A percentile compares a stretch with the other conserved stretches of the same genome.
These are phyloP conservation scores for Ochlodes sylvanus DNA, from an alignment of 2,888 invertebrate species.

Conservation along the genomic window DNA sequence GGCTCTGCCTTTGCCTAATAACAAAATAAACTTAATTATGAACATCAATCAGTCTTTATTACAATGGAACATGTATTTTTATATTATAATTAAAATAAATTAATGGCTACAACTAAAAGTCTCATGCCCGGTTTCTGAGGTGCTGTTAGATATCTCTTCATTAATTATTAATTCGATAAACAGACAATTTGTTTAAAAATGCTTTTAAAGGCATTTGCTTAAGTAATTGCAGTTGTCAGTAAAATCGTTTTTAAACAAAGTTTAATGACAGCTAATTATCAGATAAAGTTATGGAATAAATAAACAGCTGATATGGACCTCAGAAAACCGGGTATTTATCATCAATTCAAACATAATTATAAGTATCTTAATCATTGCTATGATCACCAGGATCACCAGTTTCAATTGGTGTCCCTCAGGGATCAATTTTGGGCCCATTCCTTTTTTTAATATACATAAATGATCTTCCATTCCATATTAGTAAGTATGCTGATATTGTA, in stretches of 20 bases:
- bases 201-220: constrained; percentile 39
- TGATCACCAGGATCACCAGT: no score
- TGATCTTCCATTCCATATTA: no score
- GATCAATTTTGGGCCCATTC: no score
- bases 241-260: constrained; percentile 39
- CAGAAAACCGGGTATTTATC: constrained; percentile 35
- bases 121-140: constrained; percentile 38
- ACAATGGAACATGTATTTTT: constrained; percentile 33
- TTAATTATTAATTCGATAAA: constrained; percentile 39
- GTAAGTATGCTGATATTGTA: no score
- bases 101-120: constrained; percentile 39
- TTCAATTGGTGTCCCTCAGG: no score
- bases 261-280: constrained; percentile 39
- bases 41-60: constrained; percentile 28
- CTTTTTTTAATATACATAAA: no score
- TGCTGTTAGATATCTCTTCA: constrained; percentile 32
- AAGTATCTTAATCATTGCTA: constrained; percentile 35
- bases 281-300: constrained; percentile 40
- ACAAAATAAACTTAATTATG: constrained; percentile 29
- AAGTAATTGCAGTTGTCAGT: constrained; percentile 39
- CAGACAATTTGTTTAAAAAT: constrained; percentile 40
- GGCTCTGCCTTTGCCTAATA: constrained; percentile 36
- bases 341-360: constrained; percentile 40
- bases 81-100: constrained; percentile 39
- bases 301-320: constrained; percentile 34